Conservation (phyloP, 2,888 invertebrate genomes). For the Protonemura montana region DNA sequence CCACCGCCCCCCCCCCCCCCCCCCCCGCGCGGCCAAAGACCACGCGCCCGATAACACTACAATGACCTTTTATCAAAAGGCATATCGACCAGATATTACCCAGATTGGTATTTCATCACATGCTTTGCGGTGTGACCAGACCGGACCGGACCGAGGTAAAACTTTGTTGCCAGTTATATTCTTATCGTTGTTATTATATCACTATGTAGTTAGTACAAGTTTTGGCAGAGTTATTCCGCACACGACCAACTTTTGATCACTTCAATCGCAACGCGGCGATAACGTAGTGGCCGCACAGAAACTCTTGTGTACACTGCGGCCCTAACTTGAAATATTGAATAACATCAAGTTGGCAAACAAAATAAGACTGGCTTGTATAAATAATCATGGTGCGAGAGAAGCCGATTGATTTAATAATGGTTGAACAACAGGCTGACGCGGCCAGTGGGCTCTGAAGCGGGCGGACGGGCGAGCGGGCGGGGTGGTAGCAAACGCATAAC, state of each 20-base stretch:
- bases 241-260: conserved; percentile 12
- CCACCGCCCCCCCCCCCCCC: background rate
- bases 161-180: background rate
- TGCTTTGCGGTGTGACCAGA: background rate
- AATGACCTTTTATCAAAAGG: background rate
- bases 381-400: background rate
- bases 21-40: background rate
- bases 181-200: conserved; percentile 7
- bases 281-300: background rate
- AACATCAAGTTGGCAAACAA: conserved; percentile 5
- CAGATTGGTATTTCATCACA: background rate
- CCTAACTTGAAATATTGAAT: background rate
- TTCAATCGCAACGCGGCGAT: background rate
- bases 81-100: background rate
- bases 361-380: background rate
- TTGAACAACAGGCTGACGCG: background rate
- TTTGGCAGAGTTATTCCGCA: background rate
- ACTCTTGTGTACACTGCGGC: background rate
- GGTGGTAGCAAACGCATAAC: background rate
- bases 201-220: background rate
- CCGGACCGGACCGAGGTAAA: background rate
- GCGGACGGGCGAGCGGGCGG: background rate
- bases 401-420: conserved; percentile 12
- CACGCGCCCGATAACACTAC: background rate
- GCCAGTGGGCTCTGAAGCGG: background rate